A percentile compares a stretch with the other conserved stretches of the same genome.
Evolutionary conservation across 2,888 invertebrate species (phyloP).

Genomic region (Coelogynopora nodosa): DNA sequence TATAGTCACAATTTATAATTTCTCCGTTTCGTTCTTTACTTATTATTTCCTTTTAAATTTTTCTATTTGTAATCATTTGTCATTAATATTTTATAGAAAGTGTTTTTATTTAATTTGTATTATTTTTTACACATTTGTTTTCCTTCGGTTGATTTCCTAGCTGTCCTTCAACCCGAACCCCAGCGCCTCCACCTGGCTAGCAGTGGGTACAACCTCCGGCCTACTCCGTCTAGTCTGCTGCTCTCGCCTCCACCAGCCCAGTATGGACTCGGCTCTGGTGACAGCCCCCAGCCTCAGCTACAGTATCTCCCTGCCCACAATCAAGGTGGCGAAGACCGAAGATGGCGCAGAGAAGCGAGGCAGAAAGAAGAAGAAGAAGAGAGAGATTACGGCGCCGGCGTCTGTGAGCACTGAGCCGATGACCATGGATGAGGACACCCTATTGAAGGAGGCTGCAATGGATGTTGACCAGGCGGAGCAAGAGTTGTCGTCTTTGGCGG

Average conservation of each 20-base stretch:
- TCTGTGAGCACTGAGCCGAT: neutral
- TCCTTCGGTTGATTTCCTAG: neutral
- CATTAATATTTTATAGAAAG: too few relatives aligned
- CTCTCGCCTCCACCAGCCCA: neutral
- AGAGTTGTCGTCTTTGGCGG: neutral
- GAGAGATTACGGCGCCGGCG: neutral
- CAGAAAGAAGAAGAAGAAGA: neutral
- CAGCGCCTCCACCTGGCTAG: slow-evolving; percentile 12
- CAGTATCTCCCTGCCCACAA: neutral
- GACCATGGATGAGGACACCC: neutral
- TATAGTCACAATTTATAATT: too few relatives aligned
- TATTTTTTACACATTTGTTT: neutral
- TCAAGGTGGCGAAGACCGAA: neutral
- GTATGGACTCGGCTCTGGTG: neutral
- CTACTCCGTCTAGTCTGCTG: neutral
- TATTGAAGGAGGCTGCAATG: neutral
- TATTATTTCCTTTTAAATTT: too few relatives aligned
- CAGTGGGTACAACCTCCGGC: slow-evolving; percentile 13
- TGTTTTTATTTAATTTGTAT: too few relatives aligned
- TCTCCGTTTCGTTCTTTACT: too few relatives aligned
- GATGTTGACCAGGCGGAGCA: neutral
- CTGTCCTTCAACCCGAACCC: slow-evolving; percentile 15
- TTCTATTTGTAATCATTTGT: too few relatives aligned
- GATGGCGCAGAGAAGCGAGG: neutral
- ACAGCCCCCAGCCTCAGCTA: neutral